These are phyloP conservation scores for Potamarius usumacintae DNA, from an alignment of 2,113 vertebrate genomes.

Conservation along the genomic window DNA sequence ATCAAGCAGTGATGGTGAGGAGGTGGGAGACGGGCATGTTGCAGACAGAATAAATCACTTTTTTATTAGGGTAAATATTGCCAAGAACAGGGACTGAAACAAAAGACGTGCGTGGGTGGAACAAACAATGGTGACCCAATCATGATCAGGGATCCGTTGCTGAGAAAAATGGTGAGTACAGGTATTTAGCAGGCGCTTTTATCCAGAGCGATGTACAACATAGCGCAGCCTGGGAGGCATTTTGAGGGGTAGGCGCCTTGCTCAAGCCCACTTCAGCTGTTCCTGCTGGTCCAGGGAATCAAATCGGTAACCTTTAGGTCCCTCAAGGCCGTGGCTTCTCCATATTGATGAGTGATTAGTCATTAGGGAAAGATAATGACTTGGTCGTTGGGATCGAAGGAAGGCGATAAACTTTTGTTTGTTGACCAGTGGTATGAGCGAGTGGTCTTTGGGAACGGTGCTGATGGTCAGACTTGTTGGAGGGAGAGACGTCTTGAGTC, in stretches of 20 bases:
- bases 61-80: not conserved
- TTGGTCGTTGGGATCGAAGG: not conserved
- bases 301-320: too few relatives aligned
- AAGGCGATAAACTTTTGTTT: not conserved
- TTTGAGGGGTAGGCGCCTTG: too few relatives aligned
- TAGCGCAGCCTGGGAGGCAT: too few relatives aligned
- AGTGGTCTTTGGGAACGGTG: not conserved
- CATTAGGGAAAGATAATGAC: not conserved
- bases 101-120: not conserved
- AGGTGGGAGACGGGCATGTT: too few relatives aligned
- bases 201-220: too few relatives aligned
- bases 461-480: not conserved
- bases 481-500: not conserved
- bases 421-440: not conserved
- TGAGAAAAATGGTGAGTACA: not conserved
- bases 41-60: not conserved
- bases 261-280: too few relatives aligned
- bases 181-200: too few relatives aligned
- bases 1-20: too few relatives aligned
- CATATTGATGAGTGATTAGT: not conserved
- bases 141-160: not conserved
- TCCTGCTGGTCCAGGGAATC: too few relatives aligned
- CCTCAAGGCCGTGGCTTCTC: too few relatives aligned
- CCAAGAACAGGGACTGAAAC: not conserved
- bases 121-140: not conserved